Percentiles rank a stretch among this genome's conserved stretches.
These are phyloP conservation scores for Stigmatopora argus DNA, from an alignment of 2,113 vertebrate genomes.

Conservation along the genomic window DNA sequence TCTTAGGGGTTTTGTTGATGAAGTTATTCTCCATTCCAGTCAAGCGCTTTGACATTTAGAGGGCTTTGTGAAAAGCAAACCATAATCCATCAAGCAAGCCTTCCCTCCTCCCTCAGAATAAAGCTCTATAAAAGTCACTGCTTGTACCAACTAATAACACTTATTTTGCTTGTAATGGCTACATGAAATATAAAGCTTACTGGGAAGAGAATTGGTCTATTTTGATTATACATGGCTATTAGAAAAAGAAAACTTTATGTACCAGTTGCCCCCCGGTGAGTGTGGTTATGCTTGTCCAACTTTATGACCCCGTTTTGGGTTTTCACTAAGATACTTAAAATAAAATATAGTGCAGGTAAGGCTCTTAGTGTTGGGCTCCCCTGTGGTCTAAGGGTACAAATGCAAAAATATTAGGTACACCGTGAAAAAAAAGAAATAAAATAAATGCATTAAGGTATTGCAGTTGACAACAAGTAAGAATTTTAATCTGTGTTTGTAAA, in stretches of 20 bases:
- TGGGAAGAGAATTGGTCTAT: neutral
- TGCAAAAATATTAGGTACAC: too few relatives aligned
- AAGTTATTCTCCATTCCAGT: constrained; percentile 23
- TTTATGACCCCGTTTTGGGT: too few relatives aligned
- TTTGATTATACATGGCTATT: neutral
- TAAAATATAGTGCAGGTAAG: too few relatives aligned
- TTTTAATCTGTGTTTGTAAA: too few relatives aligned
- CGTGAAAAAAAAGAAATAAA: too few relatives aligned
- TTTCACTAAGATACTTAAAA: too few relatives aligned
- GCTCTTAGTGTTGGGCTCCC: too few relatives aligned
- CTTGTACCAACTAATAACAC: neutral
- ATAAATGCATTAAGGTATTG: too few relatives aligned
- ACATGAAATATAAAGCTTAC: neutral
- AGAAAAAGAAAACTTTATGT: neutral
- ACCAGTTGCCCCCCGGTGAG: neutral
- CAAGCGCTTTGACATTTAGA: constrained; percentile 39
- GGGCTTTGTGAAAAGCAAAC: constrained; percentile 23
- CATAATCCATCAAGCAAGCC: constrained; percentile 18
- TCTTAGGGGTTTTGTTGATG: constrained; percentile 12
- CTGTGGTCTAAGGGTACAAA: too few relatives aligned
- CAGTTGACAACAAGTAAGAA: too few relatives aligned
- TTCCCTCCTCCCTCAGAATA: neutral
- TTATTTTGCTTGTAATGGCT: constrained; percentile 3
- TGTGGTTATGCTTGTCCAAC: neutral
- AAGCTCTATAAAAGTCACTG: neutral